phyloP scores from a whole-genome alignment of 2,888 invertebrate genomes.

The Physocephala rufipes region DNA sequence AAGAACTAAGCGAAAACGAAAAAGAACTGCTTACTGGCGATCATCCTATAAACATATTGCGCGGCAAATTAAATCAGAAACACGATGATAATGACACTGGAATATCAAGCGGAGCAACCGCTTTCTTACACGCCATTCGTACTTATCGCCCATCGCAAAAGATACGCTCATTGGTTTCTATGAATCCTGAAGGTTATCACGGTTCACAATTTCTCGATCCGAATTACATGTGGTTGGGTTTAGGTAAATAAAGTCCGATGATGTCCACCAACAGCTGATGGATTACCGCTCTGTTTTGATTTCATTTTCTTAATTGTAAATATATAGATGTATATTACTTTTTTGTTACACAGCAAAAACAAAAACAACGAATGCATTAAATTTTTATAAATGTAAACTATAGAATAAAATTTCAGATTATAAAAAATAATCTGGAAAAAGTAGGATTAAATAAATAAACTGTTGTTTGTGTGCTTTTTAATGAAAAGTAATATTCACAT shows the following conservation, averaged over 20 bases:
- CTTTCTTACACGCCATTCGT: slow-evolving; percentile 65
- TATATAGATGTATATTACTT: slow-evolving; percentile 16
- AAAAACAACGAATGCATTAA: slow-evolving; percentile 49
- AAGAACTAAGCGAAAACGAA: slow-evolving; percentile 52
- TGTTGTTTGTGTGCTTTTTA: slow-evolving; percentile 36
- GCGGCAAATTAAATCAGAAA: slow-evolving; percentile 46
- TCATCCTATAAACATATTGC: slow-evolving; percentile 55
- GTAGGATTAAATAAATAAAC: slow-evolving; percentile 17
- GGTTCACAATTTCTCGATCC: slow-evolving; percentile 73
- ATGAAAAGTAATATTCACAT: not conserved
- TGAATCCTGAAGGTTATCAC: slow-evolving; percentile 69
- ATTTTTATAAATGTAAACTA: slow-evolving; percentile 41
- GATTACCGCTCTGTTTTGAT: too few species aligned
- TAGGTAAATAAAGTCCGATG: slow-evolving; percentile 65
- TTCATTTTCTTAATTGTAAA: not conserved
- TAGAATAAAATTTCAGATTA: not conserved
- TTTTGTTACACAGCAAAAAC: slow-evolving; percentile 29
- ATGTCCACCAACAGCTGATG: not conserved
- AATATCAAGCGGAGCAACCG: slow-evolving; percentile 51
- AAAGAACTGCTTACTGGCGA: slow-evolving; percentile 58
- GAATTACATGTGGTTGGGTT: slow-evolving; percentile 73
- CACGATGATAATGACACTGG: not conserved
- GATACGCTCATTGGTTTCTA: slow-evolving; percentile 70
- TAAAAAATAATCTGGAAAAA: slow-evolving; percentile 4
- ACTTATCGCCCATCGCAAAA: slow-evolving; percentile 67